Percentiles rank a stretch among this genome's conserved stretches.
phyloP scores from a whole-genome alignment of 1,140 invertebrate genomes.

The Penaeus chinensis region DNA sequence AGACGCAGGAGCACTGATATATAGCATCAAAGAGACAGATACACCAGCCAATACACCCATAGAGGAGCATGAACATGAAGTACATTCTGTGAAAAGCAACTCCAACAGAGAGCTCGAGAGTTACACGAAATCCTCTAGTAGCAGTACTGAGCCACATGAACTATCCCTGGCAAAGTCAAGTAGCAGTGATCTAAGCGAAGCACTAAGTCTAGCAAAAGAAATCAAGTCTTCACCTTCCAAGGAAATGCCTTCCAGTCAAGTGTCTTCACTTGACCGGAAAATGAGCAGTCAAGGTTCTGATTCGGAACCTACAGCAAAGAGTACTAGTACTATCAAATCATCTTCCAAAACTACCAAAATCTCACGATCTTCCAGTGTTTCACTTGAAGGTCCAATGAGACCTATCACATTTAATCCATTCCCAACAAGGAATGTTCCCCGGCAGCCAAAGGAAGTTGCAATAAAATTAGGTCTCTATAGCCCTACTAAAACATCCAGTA shows the following conservation, averaged over 20 bases:
- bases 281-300: no score
- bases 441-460: constrained; percentile 45
- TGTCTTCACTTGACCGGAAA: no score
- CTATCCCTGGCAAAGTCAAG: no score
- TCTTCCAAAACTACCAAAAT: constrained; percentile 11
- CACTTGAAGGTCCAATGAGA: constrained; percentile 11
- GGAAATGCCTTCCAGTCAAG: no score
- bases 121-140: background rate
- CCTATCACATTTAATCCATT: constrained; percentile 54
- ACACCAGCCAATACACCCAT: constrained; percentile 10
- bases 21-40: background rate
- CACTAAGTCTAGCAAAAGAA: background rate
- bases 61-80: background rate
- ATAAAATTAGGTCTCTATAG: constrained; percentile 55
- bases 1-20: constrained; percentile 14
- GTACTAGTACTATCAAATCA: background rate
- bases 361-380: constrained; percentile 20
- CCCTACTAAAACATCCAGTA: constrained; percentile 42
- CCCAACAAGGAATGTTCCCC: constrained; percentile 41
- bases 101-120: background rate
- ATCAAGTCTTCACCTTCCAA: background rate
- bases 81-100: background rate
- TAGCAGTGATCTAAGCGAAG: no score
- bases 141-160: no score
- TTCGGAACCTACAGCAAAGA: background rate